Evolutionary conservation across 2,888 invertebrate species (phyloP).

Genomic region (Seira musarum): DNA sequence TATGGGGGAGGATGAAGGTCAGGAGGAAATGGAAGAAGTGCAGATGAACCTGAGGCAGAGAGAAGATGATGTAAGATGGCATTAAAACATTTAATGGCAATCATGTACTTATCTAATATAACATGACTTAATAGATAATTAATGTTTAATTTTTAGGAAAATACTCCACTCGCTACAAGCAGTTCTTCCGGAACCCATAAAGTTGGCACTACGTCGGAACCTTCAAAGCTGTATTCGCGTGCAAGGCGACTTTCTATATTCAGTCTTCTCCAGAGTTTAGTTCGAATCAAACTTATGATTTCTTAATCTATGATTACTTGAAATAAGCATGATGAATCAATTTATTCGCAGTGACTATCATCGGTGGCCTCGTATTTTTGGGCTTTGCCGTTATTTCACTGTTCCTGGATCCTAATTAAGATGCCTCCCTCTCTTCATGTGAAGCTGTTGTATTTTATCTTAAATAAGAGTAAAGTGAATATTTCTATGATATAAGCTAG

Average conservation of each 20-base stretch:
- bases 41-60: slow-evolving; percentile 93
- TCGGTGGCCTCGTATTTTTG: slow-evolving; percentile 96
- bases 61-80: slow-evolving; percentile 88
- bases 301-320: no score
- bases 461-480: no score
- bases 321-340: no score
- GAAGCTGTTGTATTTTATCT: no score
- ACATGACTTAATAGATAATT: not conserved
- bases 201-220: no score
- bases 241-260: slow-evolving; percentile 61
- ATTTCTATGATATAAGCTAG: no score
- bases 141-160: slow-evolving; percentile 50
- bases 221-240: slow-evolving; percentile 49
- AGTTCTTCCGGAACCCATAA: no score
- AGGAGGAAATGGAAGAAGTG: slow-evolving; percentile 97
- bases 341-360: slow-evolving; percentile 88
- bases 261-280: slow-evolving; percentile 63
- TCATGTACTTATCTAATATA: not conserved
- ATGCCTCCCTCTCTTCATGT: no score
- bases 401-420: slow-evolving; percentile 82
- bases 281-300: no score
- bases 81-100: no score
- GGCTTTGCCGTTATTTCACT: slow-evolving; percentile 94
- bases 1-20: slow-evolving; percentile 94
- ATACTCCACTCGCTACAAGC: slow-evolving; percentile 47